Base-by-base conservation (phyloP, 1,140 invertebrate species). In the Aricia agestis region DNA sequence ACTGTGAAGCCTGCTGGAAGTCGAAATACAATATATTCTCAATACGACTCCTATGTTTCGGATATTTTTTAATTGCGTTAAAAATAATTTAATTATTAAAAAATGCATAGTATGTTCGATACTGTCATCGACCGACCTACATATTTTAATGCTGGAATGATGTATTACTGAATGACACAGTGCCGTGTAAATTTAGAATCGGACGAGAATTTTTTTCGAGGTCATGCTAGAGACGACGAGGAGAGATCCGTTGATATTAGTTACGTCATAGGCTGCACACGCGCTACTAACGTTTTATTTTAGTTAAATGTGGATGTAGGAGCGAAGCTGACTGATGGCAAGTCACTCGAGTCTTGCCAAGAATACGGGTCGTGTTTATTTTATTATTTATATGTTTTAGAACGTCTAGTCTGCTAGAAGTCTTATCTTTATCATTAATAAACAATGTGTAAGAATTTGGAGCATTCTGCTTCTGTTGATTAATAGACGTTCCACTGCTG, bases 61-160 rank as follows among this genome's bases (percentile, higher is more conserved):
- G 32, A 32, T 32, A 32, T 6, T 32, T 32, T 32, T 32, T 2
- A 45, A n/a, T n/a, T n/a, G n/a, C n/a, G n/a, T n/a, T n/a, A n/a
- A n/a, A n/a, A n/a, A n/a, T n/a, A n/a, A n/a, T n/a, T n/a, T 45
- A 11, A 45, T 11, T 9, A 52, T 13, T 52, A 13, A 52, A 13
- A 52, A 13, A 52, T 1, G 45, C 45, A 52, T 10, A 13, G 13
- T 10, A 52, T 15, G 11, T 74, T 9, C 74, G 74, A 70, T 76
- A 75, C 81, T 85, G 86, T 84, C 84, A 84, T 85, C 87, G 86
- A 89, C 84, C 84, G 86, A 82, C 85, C 88, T 79, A 85, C 74
- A 85, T 89, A 82, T 84, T 85, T 82, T 81, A 36, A 76, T 78
- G 72, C 70, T 73, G 74, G 78, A 81, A 83, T 87, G 83, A 84